Conservation (phyloP, 1,140 invertebrate species). For the Pseudomyrmex pallidus region DNA sequence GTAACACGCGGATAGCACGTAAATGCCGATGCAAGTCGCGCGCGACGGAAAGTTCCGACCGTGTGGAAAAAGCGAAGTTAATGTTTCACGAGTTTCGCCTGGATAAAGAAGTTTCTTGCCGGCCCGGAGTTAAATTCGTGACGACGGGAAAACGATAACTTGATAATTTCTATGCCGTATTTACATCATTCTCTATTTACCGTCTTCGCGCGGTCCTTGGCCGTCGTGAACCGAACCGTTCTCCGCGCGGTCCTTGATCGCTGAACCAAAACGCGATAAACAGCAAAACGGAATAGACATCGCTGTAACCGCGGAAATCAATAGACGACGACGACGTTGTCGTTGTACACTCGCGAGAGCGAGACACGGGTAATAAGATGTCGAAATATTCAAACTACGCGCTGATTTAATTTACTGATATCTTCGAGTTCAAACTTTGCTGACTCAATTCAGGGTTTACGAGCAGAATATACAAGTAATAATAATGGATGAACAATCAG, state of each 20-base stretch:
- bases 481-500: not conserved
- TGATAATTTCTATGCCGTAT: constrained; percentile 19
- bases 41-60: constrained; percentile 44
- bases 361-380: not conserved
- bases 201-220: not conserved
- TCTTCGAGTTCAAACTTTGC: not conserved
- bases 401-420: constrained; percentile 7
- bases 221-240: no score
- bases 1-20: not conserved
- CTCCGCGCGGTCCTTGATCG: no score
- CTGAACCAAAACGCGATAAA: constrained; percentile 1
- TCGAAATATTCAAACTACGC: not conserved
- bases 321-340: no score
- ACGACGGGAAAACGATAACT: constrained; percentile 21
- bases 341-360: no score
- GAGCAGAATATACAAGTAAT: not conserved
- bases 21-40: constrained; percentile 34
- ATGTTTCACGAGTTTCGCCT: constrained; percentile 47
- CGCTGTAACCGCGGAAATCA: no score
- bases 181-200: constrained; percentile 27
- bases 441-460: not conserved
- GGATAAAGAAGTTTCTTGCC: constrained; percentile 51
- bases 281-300: no score
- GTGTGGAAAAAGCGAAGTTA: constrained; percentile 58
- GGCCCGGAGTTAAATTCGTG: constrained; percentile 32